phyloP scores from a whole-genome alignment of 2,113 vertebrate genomes.

The Melanotaenia duboulayi region DNA sequence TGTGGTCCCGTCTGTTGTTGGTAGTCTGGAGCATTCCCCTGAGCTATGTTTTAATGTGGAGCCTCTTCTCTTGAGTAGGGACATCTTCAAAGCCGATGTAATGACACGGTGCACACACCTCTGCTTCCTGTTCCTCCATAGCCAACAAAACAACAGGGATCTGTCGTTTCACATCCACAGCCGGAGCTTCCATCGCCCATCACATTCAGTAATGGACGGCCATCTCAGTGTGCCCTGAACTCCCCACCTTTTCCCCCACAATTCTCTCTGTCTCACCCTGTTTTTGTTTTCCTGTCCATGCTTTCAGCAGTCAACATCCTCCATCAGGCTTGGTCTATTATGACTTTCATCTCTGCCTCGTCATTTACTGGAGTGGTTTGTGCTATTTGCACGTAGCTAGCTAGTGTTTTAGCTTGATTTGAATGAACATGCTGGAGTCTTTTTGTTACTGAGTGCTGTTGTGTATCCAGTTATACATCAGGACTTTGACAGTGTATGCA shows the following conservation, averaged over 20 bases:
- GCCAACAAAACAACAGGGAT: constrained; percentile 63
- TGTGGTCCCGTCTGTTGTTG: constrained; percentile 2
- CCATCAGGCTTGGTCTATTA: constrained; percentile 79
- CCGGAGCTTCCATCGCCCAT: constrained; percentile 34
- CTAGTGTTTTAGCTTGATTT: constrained; percentile 69
- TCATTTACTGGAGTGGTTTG: constrained; percentile 78
- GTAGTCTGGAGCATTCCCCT: constrained; percentile 21
- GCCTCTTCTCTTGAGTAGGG: constrained; percentile 33
- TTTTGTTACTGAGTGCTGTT: constrained; percentile 62
- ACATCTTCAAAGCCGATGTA: constrained; percentile 89
- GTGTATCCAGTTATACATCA: constrained; percentile 40
- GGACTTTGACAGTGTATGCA: constrained; percentile 44
- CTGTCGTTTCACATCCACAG: constrained; percentile 43
- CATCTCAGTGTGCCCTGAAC: constrained; percentile 38
- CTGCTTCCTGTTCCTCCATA: constrained; percentile 46
- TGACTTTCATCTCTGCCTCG: constrained; percentile 82
- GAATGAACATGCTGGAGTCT: constrained; percentile 46
- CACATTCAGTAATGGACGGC: constrained; percentile 55
- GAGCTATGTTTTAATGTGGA: constrained; percentile 43
- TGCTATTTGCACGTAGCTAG: constrained; percentile 67
- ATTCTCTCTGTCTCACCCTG: constrained; percentile 11
- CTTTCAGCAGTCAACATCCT: constrained; percentile 76
- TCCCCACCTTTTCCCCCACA: constrained; percentile 19
- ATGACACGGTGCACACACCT: constrained; percentile 85
- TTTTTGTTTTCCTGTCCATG: constrained; percentile 61